phyloP scores from a whole-genome alignment of 2,797 vertebrate genomes.

The Salmo trutta region DNA sequence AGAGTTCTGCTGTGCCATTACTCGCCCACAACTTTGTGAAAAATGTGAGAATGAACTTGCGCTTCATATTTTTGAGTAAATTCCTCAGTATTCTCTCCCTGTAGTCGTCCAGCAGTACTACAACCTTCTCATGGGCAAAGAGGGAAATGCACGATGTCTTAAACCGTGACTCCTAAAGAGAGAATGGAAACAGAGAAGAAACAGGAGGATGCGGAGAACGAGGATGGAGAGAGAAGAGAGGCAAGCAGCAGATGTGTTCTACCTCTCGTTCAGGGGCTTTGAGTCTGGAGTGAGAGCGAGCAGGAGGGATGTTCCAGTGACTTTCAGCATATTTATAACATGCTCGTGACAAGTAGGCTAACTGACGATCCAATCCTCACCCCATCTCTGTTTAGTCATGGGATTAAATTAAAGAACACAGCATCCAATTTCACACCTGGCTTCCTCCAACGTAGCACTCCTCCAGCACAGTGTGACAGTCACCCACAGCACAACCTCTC shows the following conservation, averaged over 20 bases:
- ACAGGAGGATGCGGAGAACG: slow-evolving; percentile 24
- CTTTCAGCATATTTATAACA: slow-evolving; percentile 53
- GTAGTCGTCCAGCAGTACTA: not conserved
- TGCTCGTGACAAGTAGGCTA: slow-evolving; percentile 47
- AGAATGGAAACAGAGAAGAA: not conserved
- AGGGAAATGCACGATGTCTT: not conserved
- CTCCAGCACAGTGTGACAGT: slow-evolving; percentile 59
- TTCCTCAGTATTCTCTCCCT: not conserved
- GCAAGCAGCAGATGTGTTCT: slow-evolving; percentile 3
- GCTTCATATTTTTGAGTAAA: not conserved
- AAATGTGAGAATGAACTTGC: not conserved
- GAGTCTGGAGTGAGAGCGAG: slow-evolving; percentile 32
- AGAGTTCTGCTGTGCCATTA: not conserved
- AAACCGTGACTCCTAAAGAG: not conserved
- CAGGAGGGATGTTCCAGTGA: slow-evolving; percentile 30
- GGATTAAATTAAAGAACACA: slow-evolving; percentile 78
- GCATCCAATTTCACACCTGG: slow-evolving; percentile 79
- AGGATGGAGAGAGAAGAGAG: slow-evolving; percentile 7
- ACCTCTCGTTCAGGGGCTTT: not conserved
- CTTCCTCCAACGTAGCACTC: slow-evolving; percentile 55
- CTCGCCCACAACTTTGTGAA: slow-evolving; percentile 4
- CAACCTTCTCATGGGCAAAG: not conserved
- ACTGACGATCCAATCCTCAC: slow-evolving; percentile 58
- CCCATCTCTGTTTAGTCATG: slow-evolving; percentile 67
- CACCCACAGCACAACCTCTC: slow-evolving; percentile 38